These are phyloP conservation scores for Homarus gammarus DNA, from an alignment of 2,888 invertebrate species.

Conservation along the genomic window DNA sequence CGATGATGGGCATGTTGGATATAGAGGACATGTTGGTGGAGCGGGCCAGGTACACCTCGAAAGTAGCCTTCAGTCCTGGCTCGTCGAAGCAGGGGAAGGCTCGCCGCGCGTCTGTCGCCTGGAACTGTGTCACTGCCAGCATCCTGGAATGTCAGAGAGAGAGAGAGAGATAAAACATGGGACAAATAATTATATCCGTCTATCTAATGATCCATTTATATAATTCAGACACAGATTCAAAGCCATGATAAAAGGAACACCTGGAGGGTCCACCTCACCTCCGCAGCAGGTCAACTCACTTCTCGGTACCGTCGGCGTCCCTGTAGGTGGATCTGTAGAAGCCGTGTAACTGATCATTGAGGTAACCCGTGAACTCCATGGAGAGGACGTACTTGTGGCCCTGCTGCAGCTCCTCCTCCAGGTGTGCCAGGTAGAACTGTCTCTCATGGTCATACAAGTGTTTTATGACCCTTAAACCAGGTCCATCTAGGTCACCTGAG, in stretches of 20 bases:
- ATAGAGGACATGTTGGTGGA: slow-evolving; percentile 86
- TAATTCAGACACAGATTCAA: background rate
- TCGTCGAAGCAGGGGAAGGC: slow-evolving; percentile 92
- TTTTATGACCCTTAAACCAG: slow-evolving; percentile 29
- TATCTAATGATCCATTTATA: background rate
- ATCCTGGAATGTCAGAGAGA: slow-evolving; percentile 76
- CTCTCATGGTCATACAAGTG: slow-evolving; percentile 77
- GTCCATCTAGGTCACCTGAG: slow-evolving; percentile 28
- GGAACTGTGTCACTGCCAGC: slow-evolving; percentile 80
- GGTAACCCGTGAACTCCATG: slow-evolving; percentile 85
- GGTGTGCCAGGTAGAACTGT: slow-evolving; percentile 86
- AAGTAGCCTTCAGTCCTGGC: slow-evolving; percentile 85
- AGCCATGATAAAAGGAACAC: background rate
- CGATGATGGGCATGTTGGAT: slow-evolving; percentile 83
- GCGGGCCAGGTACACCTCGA: slow-evolving; percentile 85
- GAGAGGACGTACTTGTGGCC: slow-evolving; percentile 83
- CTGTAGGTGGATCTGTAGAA: slow-evolving; percentile 91
- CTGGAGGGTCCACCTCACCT: no score
- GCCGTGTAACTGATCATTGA: slow-evolving; percentile 88
- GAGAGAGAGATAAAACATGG: background rate
- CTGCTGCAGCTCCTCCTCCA: slow-evolving; percentile 82
- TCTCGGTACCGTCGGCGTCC: slow-evolving; percentile 85
- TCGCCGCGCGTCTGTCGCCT: slow-evolving; percentile 79
- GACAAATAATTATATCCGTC: background rate
- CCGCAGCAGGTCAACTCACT: slow-evolving; percentile 78